Percentiles rank a stretch among this genome's conserved stretches.
Evolutionary conservation across 2,113 vertebrate genomes (phyloP).

Genomic region (Paedocypris sp.): DNA sequence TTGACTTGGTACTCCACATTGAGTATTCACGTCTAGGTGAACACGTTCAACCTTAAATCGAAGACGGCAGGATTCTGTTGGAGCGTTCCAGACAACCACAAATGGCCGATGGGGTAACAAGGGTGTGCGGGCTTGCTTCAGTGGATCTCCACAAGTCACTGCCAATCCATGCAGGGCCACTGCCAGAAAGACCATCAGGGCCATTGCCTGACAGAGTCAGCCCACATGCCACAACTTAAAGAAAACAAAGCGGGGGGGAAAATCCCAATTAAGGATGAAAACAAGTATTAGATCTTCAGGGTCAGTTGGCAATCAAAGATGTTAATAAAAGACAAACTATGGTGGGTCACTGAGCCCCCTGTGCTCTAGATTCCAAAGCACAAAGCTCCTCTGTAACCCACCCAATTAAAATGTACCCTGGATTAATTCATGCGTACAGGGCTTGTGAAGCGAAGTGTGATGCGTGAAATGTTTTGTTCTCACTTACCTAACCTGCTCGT

Average conservation of each 20-base stretch:
- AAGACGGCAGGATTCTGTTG: constrained; percentile 68
- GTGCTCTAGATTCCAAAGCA: constrained; percentile 50
- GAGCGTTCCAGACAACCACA: constrained; percentile 78
- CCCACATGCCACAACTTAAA: constrained; percentile 12
- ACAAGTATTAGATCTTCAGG: constrained; percentile 38
- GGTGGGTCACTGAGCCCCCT: constrained; percentile 35
- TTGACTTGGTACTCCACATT: too few species aligned
- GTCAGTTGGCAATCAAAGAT: constrained; percentile 42
- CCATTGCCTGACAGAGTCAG: constrained; percentile 50
- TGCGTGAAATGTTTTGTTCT: too few species aligned
- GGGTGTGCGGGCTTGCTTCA: constrained; percentile 57
- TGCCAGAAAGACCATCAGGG: constrained; percentile 30
- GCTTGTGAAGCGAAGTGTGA: not conserved
- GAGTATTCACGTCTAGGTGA: not conserved
- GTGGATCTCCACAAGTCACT: constrained; percentile 24
- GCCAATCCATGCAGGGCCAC: constrained; percentile 24
- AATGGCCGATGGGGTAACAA: constrained; percentile 70
- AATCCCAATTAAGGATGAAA: constrained; percentile 23
- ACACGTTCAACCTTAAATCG: constrained; percentile 54
- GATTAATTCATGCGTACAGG: not conserved
- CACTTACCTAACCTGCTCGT: too few species aligned
- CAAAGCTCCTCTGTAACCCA: constrained; percentile 41
- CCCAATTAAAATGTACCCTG: not conserved
- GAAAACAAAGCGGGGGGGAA: constrained; percentile 17
- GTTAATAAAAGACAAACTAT: constrained; percentile 24